Base-by-base conservation (phyloP, 2,797 vertebrate genomes). In the Rhynchotus rufescens region DNA sequence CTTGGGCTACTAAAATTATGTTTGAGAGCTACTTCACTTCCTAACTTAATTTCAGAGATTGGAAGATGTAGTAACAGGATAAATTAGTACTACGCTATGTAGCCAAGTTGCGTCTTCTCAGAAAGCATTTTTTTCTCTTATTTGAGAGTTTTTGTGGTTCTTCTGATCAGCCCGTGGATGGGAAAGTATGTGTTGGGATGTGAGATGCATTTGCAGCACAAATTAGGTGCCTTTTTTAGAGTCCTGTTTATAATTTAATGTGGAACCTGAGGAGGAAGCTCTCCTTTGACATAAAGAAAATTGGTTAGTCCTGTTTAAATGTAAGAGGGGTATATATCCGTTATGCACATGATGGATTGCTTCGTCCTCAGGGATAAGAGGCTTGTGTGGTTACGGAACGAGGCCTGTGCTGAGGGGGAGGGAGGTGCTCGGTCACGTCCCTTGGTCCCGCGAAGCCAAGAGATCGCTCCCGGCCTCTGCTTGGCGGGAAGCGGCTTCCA, bases 341-440 rank as follows among this genome's bases (percentile, higher is more conserved):
- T 0, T 47, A 38, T 42, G 15, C n/a, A 7, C 5, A 0, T 3
- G 12, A 23, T 12, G 34, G 28, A 14, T 30, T 72, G 42, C n/a
- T 30, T 77, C 32, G 9, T 66, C 62, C 47, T 44, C 17, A 17
- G 36, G 42, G 30, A 28, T 57, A 2, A 0, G 8, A 62, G 54
- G 12, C 42, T 38, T 17, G 30, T 9, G 2, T 5, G 13, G 12
- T 15, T 14, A 34, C 3, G 3, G 28, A 30, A 15, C 74, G 62
- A 84, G 64, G 15, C 44, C n/a, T 12, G 19, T 2, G 1, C n/a
- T 56, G 2, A 60, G 74, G 42, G 22, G 20, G 23, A 10, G 21
- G 38, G 73, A 69, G 30, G 26, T 71, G 11, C 15, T 21, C 47
- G 28, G 15, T 21, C 52, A 8, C 1, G 1, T 61, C 65, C 86